Evolutionary conservation across 2,113 vertebrate species (phyloP).

Genomic region (Setophaga coronata): DNA sequence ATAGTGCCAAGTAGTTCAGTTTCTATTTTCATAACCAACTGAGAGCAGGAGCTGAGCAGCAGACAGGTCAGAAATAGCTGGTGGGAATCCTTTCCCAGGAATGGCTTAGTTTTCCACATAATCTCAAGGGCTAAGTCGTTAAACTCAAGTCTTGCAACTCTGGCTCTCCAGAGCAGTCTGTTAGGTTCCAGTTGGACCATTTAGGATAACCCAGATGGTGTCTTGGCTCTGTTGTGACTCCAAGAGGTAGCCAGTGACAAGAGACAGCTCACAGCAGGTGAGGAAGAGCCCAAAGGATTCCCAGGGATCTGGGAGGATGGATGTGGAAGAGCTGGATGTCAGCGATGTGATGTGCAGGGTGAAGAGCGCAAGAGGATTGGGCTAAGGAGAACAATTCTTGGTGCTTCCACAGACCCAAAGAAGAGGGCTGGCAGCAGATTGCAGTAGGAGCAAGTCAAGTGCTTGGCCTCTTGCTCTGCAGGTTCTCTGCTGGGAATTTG

Average conservation of each 20-base stretch:
- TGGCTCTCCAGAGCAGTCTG: background rate
- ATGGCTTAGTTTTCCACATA: background rate
- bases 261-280: background rate
- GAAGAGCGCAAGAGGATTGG: rapidly evolving
- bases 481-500: background rate
- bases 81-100: background rate
- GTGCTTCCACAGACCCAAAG: background rate
- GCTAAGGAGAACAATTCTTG: background rate
- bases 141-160: background rate
- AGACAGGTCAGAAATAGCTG: rapidly evolving
- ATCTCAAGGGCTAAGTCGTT: background rate
- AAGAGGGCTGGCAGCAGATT: rapidly evolving
- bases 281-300: background rate
- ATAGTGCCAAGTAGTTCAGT: background rate
- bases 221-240: background rate
- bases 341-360: too few relatives aligned
- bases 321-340: background rate
- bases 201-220: background rate
- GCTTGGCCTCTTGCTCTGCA: background rate
- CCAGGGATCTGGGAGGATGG: rapidly evolving
- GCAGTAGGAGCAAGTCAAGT: rapidly evolving
- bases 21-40: background rate
- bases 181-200: too few relatives aligned
- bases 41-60: background rate
- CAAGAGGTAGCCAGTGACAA: background rate